Percentiles rank a stretch among this genome's conserved stretches.
phyloP scores from a whole-genome alignment of 2,797 vertebrate genomes.

The Dermochelys coriacea region DNA sequence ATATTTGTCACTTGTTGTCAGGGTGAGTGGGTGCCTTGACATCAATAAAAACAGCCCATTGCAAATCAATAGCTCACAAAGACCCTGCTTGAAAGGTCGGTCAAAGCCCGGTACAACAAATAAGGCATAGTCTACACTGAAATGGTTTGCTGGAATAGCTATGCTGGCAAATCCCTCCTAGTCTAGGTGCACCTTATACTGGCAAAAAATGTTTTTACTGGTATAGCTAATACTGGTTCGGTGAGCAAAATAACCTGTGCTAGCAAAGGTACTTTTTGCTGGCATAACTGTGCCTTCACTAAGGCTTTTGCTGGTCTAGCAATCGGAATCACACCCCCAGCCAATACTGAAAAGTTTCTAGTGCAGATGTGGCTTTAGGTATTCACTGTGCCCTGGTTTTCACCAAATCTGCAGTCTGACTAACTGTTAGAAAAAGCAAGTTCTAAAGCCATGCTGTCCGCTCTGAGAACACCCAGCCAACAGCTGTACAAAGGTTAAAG shows the following conservation, averaged over 20 bases:
- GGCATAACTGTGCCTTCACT: background rate
- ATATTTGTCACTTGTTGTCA: slow-evolving; percentile 26
- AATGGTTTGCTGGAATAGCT: background rate
- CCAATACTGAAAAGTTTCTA: background rate
- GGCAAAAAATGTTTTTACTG: slow-evolving; percentile 11
- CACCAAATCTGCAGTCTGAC: background rate
- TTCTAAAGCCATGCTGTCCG: background rate
- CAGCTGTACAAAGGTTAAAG: fast-evolving
- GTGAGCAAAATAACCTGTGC: background rate
- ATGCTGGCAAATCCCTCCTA: slow-evolving; percentile 9
- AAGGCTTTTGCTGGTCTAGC: background rate
- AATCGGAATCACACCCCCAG: background rate
- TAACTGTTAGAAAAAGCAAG: background rate
- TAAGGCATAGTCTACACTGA: background rate
- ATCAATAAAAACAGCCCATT: background rate
- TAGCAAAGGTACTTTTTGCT: background rate
- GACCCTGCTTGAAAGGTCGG: background rate
- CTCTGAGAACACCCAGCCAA: fast-evolving
- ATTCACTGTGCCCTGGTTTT: background rate
- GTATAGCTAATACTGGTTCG: background rate
- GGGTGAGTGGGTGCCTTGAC: slow-evolving; percentile 8
- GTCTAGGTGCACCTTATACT: background rate
- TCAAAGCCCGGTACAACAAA: slow-evolving; percentile 34
- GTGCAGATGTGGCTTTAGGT: background rate
- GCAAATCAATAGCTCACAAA: background rate